Evolutionary conservation across 2,113 vertebrate genomes (phyloP).

Genomic region (Gasterosteus aculeatus): DNA sequence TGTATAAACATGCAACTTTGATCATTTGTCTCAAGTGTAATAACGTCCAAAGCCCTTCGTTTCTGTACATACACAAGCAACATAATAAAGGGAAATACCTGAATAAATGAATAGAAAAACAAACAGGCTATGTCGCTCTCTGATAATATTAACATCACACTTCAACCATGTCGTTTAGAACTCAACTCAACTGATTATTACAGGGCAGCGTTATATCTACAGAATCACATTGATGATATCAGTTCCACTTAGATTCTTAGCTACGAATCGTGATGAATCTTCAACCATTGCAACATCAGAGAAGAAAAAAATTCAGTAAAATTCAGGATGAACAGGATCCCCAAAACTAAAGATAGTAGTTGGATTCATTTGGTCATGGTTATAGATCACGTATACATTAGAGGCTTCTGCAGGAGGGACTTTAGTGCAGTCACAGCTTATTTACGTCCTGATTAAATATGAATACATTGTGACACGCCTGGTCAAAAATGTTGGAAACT

Average conservation of each 20-base stretch:
- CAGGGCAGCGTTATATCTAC: neutral
- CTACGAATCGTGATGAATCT: neutral
- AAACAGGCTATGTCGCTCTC: neutral
- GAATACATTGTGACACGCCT: neutral
- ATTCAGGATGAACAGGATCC: neutral
- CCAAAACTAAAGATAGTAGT: neutral
- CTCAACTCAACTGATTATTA: no score
- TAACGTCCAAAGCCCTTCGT: neutral
- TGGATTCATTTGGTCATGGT: neutral
- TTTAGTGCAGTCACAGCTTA: neutral
- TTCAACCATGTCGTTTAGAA: neutral
- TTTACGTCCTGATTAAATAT: neutral
- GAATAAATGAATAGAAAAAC: neutral
- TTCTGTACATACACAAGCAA: neutral
- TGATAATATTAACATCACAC: neutral
- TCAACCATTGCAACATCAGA: neutral
- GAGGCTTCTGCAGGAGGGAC: neutral
- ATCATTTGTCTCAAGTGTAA: neutral
- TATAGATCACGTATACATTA: neutral
- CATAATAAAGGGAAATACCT: neutral
- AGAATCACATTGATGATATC: neutral
- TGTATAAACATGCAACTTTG: neutral
- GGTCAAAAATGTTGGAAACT: neutral
- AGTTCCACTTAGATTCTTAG: neutral
- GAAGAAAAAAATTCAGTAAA: neutral